Evolutionary conservation across 2,888 invertebrate genomes (phyloP), one percentile per base, ranked within the genome.

Genomic region (Oscheius onirici): DNA sequence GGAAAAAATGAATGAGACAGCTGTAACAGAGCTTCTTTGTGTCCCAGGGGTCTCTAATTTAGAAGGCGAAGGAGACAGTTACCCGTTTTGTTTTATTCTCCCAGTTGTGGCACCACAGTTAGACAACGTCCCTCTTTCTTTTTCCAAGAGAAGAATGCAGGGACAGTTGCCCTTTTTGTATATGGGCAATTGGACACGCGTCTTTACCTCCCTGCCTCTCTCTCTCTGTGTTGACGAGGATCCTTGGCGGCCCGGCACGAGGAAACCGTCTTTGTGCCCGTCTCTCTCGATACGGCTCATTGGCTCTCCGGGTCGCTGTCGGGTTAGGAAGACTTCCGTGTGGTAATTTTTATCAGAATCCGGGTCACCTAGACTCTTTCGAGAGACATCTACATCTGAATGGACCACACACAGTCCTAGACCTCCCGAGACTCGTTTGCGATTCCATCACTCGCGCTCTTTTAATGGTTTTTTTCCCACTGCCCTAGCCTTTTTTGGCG

Each of bases 381-480:
- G 41, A 58, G 41, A 15, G 58, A 58, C 58, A 58, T 58, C 58
- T 58, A 20, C 58, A 58, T 58, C 41, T 58, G 58, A 58, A 58
- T 58, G 58, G 58, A 58, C 58, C 58, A 58, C 58, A 40, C 58
- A 58, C 41, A 40, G 57, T 57, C 34, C 15, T n/a, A 24, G 8
- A 24, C 22, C 28, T 5, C n/a, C 5, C 58, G 58, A 58, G 58
- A 58, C 58, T 58, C 58, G 58, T 58, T 58, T 58, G 58, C 58
- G 58, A 58, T 58, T 40, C 58, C 58, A 58, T 34, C 34, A 34
- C 34, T 58, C 55, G 55, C 58, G 58, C 22, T 43, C 46, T 5
- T 46, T 15, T 58, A 58, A 58, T 58, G 58, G 58, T 41, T 24
- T 41, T 52, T 52, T 24, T 3, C 24, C 58, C 20, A n/a, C 55